These are phyloP conservation scores for Dascillus cervinus DNA, from an alignment of 2,888 invertebrate genomes.

Conservation along the genomic window DNA sequence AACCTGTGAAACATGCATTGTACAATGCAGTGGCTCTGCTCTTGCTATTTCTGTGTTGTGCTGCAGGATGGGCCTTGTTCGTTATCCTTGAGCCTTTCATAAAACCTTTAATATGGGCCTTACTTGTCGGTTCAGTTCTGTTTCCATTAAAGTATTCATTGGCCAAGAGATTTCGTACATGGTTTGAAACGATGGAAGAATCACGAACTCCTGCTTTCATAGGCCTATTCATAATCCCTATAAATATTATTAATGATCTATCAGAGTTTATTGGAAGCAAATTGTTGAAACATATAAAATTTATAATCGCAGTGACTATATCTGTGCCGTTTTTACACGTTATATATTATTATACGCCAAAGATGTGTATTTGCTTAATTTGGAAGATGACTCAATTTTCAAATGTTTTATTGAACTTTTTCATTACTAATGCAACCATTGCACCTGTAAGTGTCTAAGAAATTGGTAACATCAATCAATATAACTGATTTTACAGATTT, in stretches of 20 bases:
- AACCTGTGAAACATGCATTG: constrained; percentile 85
- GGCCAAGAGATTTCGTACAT: constrained; percentile 65
- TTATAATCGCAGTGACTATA: constrained; percentile 44
- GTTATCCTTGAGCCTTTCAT: constrained; percentile 86
- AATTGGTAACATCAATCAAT: background rate
- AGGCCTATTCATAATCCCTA: constrained; percentile 55
- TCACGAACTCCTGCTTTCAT: constrained; percentile 59
- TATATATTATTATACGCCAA: constrained; percentile 66
- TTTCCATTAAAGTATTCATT: constrained; percentile 87
- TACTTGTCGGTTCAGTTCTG: constrained; percentile 93
- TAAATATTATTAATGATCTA: constrained; percentile 65
- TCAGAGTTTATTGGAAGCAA: constrained; percentile 68
- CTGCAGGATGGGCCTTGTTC: constrained; percentile 70
- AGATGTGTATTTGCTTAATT: constrained; percentile 50
- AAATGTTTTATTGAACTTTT: constrained; percentile 29
- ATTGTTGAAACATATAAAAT: constrained; percentile 59
- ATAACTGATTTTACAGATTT: constrained; percentile 52
- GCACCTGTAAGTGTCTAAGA: constrained; percentile 31
- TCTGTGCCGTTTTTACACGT: constrained; percentile 48
- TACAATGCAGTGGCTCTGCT: constrained; percentile 82
- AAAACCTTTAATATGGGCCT: constrained; percentile 90
- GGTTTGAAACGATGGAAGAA: constrained; percentile 66
- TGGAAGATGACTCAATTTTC: constrained; percentile 41
- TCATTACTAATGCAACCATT: constrained; percentile 34
- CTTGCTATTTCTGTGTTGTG: constrained; percentile 59